A percentile compares a stretch with the other conserved stretches of the same genome.
Evolutionary conservation across 2,797 vertebrate species (phyloP).

Genomic region (Benthosema pterotum): DNA sequence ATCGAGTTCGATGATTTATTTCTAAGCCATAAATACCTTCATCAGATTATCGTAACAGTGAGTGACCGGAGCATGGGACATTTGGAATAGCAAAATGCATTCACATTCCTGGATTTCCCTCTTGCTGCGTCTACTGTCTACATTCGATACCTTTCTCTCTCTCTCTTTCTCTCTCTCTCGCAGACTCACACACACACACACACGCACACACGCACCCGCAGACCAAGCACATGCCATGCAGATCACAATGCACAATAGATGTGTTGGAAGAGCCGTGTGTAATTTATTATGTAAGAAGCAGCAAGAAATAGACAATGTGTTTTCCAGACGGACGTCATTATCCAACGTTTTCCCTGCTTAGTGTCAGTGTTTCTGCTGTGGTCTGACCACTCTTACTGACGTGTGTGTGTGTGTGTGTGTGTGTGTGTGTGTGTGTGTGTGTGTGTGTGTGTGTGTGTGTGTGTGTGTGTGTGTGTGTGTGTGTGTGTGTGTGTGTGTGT

Average conservation of each 20-base stretch:
- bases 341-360: constrained; percentile 64
- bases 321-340: constrained; percentile 65
- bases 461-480: too few species aligned
- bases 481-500: constrained; percentile 1
- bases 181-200: constrained; percentile 18
- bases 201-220: constrained; percentile 16
- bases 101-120: too few species aligned
- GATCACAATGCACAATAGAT: constrained; percentile 61
- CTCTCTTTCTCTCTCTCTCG: constrained; percentile 1
- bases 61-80: too few species aligned
- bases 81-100: too few species aligned
- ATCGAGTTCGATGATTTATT: too few species aligned
- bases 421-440: constrained; percentile 13
- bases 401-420: constrained; percentile 24
- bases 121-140: too few species aligned
- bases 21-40: too few species aligned
- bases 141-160: too few species aligned
- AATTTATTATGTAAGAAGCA: constrained; percentile 67
- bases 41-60: too few species aligned
- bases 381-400: constrained; percentile 30
- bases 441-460: constrained; percentile 5
- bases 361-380: constrained; percentile 54
- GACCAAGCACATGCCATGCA: constrained; percentile 12
- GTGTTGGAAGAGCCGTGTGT: constrained; percentile 20
- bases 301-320: constrained; percentile 63